These are phyloP conservation scores for Morpho helenor DNA, from an alignment of 2,888 invertebrate species.

Conservation along the genomic window DNA sequence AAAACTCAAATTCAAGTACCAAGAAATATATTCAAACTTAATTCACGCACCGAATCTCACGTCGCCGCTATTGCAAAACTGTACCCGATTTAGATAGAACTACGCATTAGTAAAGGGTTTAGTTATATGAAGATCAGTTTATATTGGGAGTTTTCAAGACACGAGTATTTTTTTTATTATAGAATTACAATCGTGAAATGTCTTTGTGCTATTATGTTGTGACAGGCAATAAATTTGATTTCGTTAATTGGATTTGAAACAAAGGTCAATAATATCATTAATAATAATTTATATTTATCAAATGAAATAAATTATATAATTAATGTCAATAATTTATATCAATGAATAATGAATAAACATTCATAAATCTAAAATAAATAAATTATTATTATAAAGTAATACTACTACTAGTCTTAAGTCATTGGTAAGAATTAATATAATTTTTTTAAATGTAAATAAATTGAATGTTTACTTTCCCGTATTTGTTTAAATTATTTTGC, in stretches of 20 bases:
- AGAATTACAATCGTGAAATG: slow-evolving; percentile 47
- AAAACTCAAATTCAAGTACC: neutral
- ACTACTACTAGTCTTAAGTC: no score
- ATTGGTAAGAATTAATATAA: no score
- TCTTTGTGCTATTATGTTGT: slow-evolving; percentile 36
- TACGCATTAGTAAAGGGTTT: slow-evolving; percentile 26
- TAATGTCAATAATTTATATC: neutral
- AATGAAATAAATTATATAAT: neutral
- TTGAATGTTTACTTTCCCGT: no score
- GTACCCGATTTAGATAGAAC: neutral
- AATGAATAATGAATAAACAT: no score
- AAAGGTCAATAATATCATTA: neutral
- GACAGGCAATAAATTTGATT: slow-evolving; percentile 52
- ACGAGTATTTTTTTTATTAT: slow-evolving; percentile 55
- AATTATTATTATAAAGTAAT: no score
- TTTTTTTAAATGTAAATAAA: no score
- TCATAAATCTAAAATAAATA: no score
- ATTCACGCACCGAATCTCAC: neutral
- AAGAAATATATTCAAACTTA: neutral
- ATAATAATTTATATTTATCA: neutral
- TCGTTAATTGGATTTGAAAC: slow-evolving; percentile 2
- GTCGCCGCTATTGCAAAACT: neutral
- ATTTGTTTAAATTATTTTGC: no score
- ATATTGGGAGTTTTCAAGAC: neutral
- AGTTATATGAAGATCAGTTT: neutral